A percentile compares a stretch with the other conserved stretches of the same genome.
phyloP scores from a whole-genome alignment of 35 echinoderm and acorn worm genomes.

The Hemicentrotus pulcherrimus region DNA sequence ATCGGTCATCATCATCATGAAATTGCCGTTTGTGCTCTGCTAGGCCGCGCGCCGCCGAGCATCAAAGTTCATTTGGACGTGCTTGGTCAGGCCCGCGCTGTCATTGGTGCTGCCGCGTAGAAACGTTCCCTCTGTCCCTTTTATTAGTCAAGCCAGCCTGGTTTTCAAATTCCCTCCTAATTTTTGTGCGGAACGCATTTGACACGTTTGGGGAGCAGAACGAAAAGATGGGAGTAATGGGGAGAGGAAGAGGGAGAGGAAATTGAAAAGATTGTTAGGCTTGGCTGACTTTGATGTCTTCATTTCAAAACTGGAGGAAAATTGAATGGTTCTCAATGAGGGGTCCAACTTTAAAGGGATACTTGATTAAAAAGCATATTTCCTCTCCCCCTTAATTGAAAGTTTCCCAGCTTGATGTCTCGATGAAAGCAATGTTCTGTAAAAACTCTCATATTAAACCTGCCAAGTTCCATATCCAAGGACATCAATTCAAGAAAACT shows the following conservation, averaged over 20 bases:
- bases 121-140: background rate
- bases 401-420: constrained; percentile 25
- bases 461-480: background rate
- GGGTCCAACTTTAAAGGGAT: background rate
- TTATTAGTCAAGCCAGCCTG: background rate
- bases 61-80: constrained; percentile 44
- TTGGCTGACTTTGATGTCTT: constrained; percentile 21
- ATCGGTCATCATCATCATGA: constrained; percentile 40
- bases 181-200: constrained; percentile 23
- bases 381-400: background rate
- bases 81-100: constrained; percentile 30
- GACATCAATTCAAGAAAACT: background rate
- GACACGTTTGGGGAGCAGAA: constrained; percentile 35
- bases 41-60: constrained; percentile 30
- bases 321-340: constrained; percentile 29
- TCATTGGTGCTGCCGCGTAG: background rate
- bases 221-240: background rate
- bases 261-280: constrained; percentile 35
- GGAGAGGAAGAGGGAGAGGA: constrained; percentile 36
- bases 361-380: background rate
- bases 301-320: background rate
- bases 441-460: background rate
- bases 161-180: constrained; percentile 43
- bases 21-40: constrained; percentile 33
- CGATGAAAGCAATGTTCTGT: background rate